Evolutionary conservation across 2,797 vertebrate species (phyloP), one percentile per base, ranked within the genome.

Genomic region (Megalops cyprinoides): DNA sequence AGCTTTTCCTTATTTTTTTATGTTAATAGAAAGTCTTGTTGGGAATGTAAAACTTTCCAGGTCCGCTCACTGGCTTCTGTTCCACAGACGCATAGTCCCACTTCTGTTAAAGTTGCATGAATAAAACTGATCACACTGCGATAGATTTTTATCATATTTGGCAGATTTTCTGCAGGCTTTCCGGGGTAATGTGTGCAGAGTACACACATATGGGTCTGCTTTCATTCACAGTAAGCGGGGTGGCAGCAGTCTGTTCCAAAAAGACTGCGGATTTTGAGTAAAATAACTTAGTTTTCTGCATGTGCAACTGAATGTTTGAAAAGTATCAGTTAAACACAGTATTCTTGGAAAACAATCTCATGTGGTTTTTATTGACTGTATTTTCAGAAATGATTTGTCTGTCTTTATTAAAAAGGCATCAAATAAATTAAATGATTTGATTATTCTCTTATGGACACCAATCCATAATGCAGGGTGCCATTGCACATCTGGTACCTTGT

Each of bases 11-110:
- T 86, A 84, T 90, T 91, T 76, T 87, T 91, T 90, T 89, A 87
- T 89, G 85, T 69, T 85, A 84, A 87, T 78, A 65, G 28, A 4
- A 77, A 56, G 48, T 14, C 74, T 84, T 71, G 76, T 85, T 87
- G 84, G 83, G 82, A 58, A 84, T 85, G 85, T 88, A 82, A 87
- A 87, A 85, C 58, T 88, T 88, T 92, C 88, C 88, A 84, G 65
- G 85, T 49, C 74, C 79, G 77, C 42, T 46, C 46, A 60, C 71
- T 48, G 75, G 56, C 23, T 39, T 56, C 82, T 44, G 73, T 79
- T 82, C 77, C 69, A 82, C 31, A 78, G 84, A 74, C 82, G 44
- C 39, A 80, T 9, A 25, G 74, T 60, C 83, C 82, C 85, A 53
- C 85, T 80, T 82, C 76, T 83, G 83, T 85, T 79, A 44, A 80